Conservation (phyloP, 2,888 invertebrate species). For the Neelides folsomi region DNA sequence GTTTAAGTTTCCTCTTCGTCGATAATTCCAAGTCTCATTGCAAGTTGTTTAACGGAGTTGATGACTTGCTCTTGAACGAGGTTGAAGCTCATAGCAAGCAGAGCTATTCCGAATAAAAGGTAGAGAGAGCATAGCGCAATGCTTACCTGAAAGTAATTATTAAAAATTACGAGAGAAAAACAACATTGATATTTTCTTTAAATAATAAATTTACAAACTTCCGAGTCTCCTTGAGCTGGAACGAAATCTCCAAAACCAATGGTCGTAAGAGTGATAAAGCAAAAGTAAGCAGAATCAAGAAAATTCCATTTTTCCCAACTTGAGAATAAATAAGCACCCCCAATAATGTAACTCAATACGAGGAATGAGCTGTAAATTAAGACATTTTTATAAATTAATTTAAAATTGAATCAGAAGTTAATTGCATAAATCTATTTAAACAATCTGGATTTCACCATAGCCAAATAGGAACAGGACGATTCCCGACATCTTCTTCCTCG, state of each 20-base stretch:
- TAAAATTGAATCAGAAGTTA: neutral
- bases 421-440: neutral
- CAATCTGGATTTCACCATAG: slow-evolving; percentile 16
- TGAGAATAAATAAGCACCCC: slow-evolving; percentile 72
- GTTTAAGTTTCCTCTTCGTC: slow-evolving; percentile 50
- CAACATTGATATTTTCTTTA: slow-evolving; percentile 6
- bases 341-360: slow-evolving; percentile 77
- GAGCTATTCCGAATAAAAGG: slow-evolving; percentile 81
- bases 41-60: slow-evolving; percentile 71
- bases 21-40: slow-evolving; percentile 72
- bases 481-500: slow-evolving; percentile 41
- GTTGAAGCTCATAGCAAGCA: slow-evolving; percentile 93
- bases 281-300: slow-evolving; percentile 80
- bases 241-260: slow-evolving; percentile 88
- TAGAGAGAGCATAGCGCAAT: slow-evolving; percentile 83
- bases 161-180: no score
- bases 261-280: slow-evolving; percentile 83
- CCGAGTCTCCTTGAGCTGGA: slow-evolving; percentile 48
- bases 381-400: slow-evolving; percentile 45
- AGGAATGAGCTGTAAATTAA: slow-evolving; percentile 53
- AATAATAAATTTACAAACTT: slow-evolving; percentile 18
- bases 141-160: slow-evolving; percentile 36
- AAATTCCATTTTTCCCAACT: slow-evolving; percentile 77
- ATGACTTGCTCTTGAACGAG: slow-evolving; percentile 88
- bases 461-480: slow-evolving; percentile 63